These are phyloP conservation scores for Periophthalmodon schlosseri DNA, from an alignment of 2,113 vertebrate species.

Conservation along the genomic window DNA sequence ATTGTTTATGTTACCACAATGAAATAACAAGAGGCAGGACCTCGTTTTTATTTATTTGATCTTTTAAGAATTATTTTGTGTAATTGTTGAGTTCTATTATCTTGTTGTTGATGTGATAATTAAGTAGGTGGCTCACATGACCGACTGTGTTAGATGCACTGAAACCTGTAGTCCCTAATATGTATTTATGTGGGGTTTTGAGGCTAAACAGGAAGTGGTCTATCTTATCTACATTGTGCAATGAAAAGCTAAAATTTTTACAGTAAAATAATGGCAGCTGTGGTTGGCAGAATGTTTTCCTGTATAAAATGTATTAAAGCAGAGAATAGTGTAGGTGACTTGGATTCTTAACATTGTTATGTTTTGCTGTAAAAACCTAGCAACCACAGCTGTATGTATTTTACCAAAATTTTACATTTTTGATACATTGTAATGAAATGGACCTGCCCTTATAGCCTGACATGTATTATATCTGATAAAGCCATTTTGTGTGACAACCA, in stretches of 20 bases:
- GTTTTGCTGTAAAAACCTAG: not conserved
- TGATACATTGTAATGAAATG: conserved; percentile 33
- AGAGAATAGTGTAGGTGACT: not conserved
- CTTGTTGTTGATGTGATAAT: conserved; percentile 52
- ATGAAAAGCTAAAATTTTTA: not conserved
- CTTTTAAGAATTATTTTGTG: conserved; percentile 57
- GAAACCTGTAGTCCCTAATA: conserved; percentile 53
- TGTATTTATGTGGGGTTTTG: conserved; percentile 50
- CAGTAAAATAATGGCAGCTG: not conserved
- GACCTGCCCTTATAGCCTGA: conserved; percentile 28
- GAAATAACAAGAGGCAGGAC: conserved; percentile 68
- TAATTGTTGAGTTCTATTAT: conserved; percentile 56
- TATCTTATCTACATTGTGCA: conserved; percentile 26
- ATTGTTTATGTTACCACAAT: conserved; percentile 50
- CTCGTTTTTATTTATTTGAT: conserved; percentile 76
- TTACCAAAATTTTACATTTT: not conserved
- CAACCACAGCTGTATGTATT: conserved; percentile 1
- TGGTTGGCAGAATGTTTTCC: not conserved
- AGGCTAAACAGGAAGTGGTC: conserved; percentile 29
- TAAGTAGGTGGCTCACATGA: conserved; percentile 39
- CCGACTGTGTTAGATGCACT: conserved; percentile 69
- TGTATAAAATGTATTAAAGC: not conserved
- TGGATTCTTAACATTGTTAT: not conserved
- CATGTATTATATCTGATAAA: conserved; percentile 56
- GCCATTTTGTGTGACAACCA: conserved; percentile 78